Conservation (phyloP, 2,797 vertebrate species). For the Myotis planiceps region DNA sequence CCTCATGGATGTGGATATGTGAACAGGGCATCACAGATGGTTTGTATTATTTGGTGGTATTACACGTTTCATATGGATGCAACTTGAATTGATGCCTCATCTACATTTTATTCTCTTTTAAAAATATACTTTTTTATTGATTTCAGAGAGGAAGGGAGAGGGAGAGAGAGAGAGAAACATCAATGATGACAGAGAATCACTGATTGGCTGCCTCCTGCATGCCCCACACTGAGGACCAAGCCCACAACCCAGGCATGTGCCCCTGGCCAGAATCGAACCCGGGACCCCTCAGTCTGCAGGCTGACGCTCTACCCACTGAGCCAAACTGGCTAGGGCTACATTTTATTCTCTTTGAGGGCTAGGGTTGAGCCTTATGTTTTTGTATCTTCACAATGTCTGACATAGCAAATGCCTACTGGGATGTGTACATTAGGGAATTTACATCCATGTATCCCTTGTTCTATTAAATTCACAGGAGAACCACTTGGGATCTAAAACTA, state of each 20-base stretch:
- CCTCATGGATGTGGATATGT: background rate
- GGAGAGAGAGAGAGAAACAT: no score
- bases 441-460: background rate
- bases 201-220: no score
- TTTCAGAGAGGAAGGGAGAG: no score
- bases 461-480: conserved; percentile 22
- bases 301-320: no score
- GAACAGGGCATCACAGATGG: background rate
- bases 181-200: no score
- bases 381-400: background rate
- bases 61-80: background rate
- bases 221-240: no score
- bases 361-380: background rate
- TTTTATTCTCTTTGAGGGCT: background rate
- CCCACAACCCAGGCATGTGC: no score
- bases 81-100: background rate
- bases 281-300: no score
- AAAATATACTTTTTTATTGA: no score
- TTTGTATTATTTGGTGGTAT: background rate
- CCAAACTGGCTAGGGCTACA: no score
- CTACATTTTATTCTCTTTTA: background rate
- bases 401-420: background rate
- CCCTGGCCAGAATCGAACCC: no score
- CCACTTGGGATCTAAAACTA: background rate
- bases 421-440: background rate